A percentile compares a stretch with the other conserved stretches of the same genome.
Evolutionary conservation across 2,888 invertebrate genomes (phyloP).

Genomic region (Heliconius aoede): DNA sequence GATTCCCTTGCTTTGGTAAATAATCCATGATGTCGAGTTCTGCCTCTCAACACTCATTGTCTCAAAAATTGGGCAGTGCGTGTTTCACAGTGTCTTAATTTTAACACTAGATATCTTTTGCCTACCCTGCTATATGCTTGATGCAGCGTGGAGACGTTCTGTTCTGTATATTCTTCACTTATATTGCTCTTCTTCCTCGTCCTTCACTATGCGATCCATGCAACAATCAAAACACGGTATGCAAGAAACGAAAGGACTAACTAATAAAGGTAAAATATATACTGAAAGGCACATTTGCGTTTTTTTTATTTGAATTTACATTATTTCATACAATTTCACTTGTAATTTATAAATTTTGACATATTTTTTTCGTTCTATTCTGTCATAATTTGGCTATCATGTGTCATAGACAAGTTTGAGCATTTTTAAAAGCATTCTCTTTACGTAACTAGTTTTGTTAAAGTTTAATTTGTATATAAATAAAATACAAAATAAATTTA

Average conservation of each 20-base stretch:
- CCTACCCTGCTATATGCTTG: not conserved
- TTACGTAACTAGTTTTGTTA: not conserved
- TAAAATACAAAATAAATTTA: too few species aligned
- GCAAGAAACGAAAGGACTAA: constrained; percentile 60
- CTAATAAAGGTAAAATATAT: constrained; percentile 55
- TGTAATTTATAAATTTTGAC: not conserved
- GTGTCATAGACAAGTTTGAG: not conserved
- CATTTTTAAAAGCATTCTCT: not conserved
- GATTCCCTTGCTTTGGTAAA: not conserved
- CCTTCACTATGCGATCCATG: constrained; percentile 55
- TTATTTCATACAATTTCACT: not conserved
- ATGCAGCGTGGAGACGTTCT: not conserved
- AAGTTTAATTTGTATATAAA: too few species aligned
- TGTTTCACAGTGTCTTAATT: too few species aligned
- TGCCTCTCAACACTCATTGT: not conserved
- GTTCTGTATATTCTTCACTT: not conserved
- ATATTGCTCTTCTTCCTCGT: constrained; percentile 45
- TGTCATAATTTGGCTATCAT: not conserved
- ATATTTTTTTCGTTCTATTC: not conserved
- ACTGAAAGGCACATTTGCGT: constrained; percentile 54
- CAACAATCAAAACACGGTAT: constrained; percentile 60
- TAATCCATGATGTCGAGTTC: not conserved
- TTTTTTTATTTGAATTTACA: not conserved
- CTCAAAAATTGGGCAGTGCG: not conserved
- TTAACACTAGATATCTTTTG: not conserved